Base-by-base conservation (phyloP, 2,888 invertebrate species). In the Scaptomyza tumidula region DNA sequence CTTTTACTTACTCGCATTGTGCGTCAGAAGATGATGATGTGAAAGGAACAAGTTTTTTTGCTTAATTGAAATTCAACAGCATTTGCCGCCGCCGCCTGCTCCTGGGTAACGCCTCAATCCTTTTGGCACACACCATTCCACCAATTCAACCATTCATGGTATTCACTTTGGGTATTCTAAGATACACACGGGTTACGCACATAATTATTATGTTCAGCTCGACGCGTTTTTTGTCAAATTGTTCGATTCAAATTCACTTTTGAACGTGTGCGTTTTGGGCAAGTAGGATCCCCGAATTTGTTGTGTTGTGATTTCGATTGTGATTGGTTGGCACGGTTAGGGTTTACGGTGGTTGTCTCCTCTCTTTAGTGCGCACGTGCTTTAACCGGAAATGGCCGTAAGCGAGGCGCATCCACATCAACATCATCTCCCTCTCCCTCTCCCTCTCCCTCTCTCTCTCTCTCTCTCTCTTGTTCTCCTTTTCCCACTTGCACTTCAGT, bases 381-480 rank as follows among this genome's bases (percentile, higher is more conserved):
- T 91, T 86, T 80, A 86, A 90, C 91, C 90, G 90, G 90, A 90
- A 91, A 89, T 78, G 86, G 84, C 69, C 88, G 82, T 88, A 88
- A 83, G 84, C 83, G 88, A 86, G 83, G 88, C 88, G 83, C 88
- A 88, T 88, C 80, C 76, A 69, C 75, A 54, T 52, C 65, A 5
- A 52, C 76, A 62, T 29, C 75, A 61, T 14, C 63, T 33, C 33
- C 10, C 33, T 54, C 71, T 49, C 39, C 14, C 39, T 14, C 7
- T 33, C 33, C 52, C 71, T 49, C 39, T 39, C 39, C 7, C 7
- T 14, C 7, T 6, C n/a, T 14, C 39, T 14, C 7, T 33, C 33
- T 54, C 71, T 49, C 39, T 39, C 39, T 14, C 7, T 14, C 7
- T 6, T 52, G 70, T 53, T 24, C 65, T 71, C 70, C 56, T 73